Evolutionary conservation across 2,888 invertebrate species (phyloP).

Genomic region (Oithona nana): DNA sequence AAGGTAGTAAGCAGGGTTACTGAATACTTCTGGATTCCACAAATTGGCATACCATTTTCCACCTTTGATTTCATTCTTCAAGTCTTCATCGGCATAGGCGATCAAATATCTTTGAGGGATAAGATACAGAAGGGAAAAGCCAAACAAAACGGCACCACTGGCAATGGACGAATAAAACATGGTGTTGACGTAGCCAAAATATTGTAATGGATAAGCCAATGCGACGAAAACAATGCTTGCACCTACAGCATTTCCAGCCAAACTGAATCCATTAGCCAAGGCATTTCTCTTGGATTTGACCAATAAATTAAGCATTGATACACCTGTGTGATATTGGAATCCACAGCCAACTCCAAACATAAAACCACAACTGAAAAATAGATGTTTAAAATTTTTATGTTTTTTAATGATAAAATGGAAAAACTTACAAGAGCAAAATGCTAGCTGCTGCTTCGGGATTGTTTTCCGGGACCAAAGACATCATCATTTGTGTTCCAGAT

Average conservation of each 20-base stretch:
- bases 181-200: not conserved
- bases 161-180: not conserved
- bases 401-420: too few species aligned
- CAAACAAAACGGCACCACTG: not conserved
- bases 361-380: not conserved
- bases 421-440: not conserved
- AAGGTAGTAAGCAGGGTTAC: not conserved
- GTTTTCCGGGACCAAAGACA: not conserved
- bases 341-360: not conserved
- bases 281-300: not conserved
- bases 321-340: not conserved
- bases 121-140: not conserved
- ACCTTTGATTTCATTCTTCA: not conserved
- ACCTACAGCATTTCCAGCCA: not conserved
- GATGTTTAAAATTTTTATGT: too few species aligned
- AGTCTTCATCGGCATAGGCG: not conserved
- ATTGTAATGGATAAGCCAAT: not conserved
- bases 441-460: not conserved
- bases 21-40: not conserved
- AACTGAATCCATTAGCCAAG: not conserved
- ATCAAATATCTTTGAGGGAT: not conserved
- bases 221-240: not conserved
- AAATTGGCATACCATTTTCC: not conserved
- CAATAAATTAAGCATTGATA: not conserved
- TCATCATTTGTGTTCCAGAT: too few species aligned